Conservation (phyloP, 2,113 vertebrate genomes). For the Mormoops blainvillei region DNA sequence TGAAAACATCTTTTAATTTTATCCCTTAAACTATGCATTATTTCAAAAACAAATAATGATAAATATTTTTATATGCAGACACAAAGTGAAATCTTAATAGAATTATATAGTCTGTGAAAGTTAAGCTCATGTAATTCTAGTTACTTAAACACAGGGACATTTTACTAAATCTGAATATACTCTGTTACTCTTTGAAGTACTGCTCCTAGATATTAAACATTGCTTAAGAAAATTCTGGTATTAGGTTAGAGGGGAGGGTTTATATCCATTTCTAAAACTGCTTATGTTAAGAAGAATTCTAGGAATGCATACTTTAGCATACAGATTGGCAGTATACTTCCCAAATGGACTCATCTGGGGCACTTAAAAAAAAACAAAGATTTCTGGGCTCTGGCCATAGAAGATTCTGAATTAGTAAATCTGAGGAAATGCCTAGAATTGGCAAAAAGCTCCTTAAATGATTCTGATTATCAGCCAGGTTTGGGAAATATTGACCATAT, state of each 20-base stretch:
- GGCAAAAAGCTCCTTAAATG: not conserved
- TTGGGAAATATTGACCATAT: not conserved
- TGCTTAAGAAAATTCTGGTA: not conserved
- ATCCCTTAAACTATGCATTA: not conserved
- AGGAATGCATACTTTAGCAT: not conserved
- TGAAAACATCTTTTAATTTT: not conserved
- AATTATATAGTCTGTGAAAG: not conserved
- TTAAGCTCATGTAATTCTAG: constrained; percentile 1
- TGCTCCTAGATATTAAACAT: not conserved
- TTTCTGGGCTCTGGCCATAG: not conserved
- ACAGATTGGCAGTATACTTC: not conserved
- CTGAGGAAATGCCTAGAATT: not conserved
- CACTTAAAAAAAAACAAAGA: not conserved
- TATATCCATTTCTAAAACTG: not conserved
- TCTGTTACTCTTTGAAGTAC: not conserved
- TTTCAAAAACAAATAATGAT: not conserved
- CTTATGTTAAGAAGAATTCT: constrained; percentile 20
- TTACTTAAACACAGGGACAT: not conserved
- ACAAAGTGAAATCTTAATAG: not conserved
- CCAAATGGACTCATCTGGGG: not conserved
- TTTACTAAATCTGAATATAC: not conserved
- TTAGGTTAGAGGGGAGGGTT: not conserved
- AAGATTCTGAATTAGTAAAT: not conserved
- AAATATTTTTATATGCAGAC: not conserved
- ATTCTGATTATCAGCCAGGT: not conserved